Base-by-base conservation (phyloP, 2,888 invertebrate species). In the Matsumyia berberina region DNA sequence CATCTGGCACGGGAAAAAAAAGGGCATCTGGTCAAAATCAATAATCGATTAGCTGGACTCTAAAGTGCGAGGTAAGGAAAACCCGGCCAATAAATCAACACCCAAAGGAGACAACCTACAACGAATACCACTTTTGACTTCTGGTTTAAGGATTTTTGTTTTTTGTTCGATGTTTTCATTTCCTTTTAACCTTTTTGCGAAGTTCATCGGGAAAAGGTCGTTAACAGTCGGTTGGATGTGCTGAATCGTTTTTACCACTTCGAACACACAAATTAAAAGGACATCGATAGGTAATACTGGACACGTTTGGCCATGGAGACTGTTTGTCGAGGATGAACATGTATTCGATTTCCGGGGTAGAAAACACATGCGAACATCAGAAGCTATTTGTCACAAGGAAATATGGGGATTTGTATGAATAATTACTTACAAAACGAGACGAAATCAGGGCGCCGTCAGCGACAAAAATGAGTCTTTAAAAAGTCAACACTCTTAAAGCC, bases 1-100 rank as follows among this genome's bases (percentile, higher is more conserved):
- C 66, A 72, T 66, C 11, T 17, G 31, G 15, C 24, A 55, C n/a
- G n/a, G 31, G 15, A 33, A 53, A 15, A 57, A 42, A 42, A 80
- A 29, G 29, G 19, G 73, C 74, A 79, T 79, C 72, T 74, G 79
- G 49, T 58, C 19, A 17, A 66, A 85, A 80, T 80, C 80, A 80
- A 85, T 85, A 85, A 85, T 85, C 85, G 85, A 85, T 85, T 85
- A 85, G 80, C 64, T 46, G 74, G 46, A 78, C 39, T 55, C 17
- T n/a, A 58, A 31, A 46, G 53, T 69, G 53, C 42, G 66, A 72
- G 35, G 24, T 49, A 49, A 49, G 15, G 35, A 58, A 53, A 49
- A 11, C 3, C 37, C 31, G 51, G 51, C 9, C 58, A 67, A 76
- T 67, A 67, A 67, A 74, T 73, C 66, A 35, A 33, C 1, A 12